Base-by-base conservation (phyloP, 2,888 invertebrate species). In the Amitus sp. region DNA sequence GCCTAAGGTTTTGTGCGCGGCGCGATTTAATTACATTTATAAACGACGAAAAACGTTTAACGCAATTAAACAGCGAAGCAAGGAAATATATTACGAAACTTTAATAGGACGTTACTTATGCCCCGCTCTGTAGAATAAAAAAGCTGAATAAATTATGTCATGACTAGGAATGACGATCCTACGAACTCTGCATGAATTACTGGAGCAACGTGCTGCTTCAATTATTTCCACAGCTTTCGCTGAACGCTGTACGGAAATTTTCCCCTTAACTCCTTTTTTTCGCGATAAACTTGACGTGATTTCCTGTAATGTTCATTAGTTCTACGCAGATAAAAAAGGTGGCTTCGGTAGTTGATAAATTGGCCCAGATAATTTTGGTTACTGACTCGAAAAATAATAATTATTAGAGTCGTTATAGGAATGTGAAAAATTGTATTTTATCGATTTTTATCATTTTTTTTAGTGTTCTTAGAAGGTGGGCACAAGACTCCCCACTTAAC, bases 171-270 rank as follows among this genome's bases (percentile, higher is more conserved):
- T 27, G 23, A 27, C 13, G 12, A 45, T 45, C 27, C 13, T 45
- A 12, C 13, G 13, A 39, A 13, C 48, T 20, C 45, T 13, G 51
- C 28, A 58, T 58, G 43, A 53, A 59, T 59, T 53, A 59, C 49
- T 15, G 34, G 23, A 15, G 42, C 42, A n/a, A n/a, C n/a, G n/a
- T n/a, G 47, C 42, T 50, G 50, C 33, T 28, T 39, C 28, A 9
- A 6, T 20, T 27, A n/a, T 50, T 45, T 45, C 42, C 7, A 47
- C 60, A 60, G 54, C 53, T 54, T 50, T 39, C 42, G 13, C 27
- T 9, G 17, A 37, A 43, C 40, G 17, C 20, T 27, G 30, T 2
- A 27, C 47, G 19, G 33, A 17, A 34, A 47, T 37, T 37, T 17
- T n/a, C n/a, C n/a, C n/a, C n/a, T n/a, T n/a, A n/a, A n/a, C n/a